Evolutionary conservation across 2,888 invertebrate genomes (phyloP).

Genomic region (Seira musarum): DNA sequence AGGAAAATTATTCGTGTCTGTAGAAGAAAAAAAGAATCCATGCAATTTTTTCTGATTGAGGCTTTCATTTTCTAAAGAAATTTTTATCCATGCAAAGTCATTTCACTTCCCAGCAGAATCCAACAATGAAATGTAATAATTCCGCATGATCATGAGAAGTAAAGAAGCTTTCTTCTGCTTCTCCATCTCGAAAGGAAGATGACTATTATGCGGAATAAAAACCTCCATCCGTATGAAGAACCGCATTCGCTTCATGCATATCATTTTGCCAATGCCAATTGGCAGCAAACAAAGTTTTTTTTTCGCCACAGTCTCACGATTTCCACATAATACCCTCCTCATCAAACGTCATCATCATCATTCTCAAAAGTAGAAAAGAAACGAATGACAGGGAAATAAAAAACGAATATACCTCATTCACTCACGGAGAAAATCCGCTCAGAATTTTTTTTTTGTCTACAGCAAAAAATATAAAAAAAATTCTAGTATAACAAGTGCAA

Average conservation of each 20-base stretch:
- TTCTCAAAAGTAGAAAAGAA: neutral
- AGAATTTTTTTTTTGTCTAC: no score
- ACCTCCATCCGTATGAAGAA: constrained; percentile 12
- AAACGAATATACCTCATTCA: no score
- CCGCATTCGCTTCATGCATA: no score
- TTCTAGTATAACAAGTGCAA: no score
- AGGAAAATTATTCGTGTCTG: no score
- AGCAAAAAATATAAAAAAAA: no score
- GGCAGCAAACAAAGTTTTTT: constrained; percentile 39
- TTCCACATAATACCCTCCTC: constrained; percentile 42
- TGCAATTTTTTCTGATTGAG: constrained; percentile 22
- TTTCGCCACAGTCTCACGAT: constrained; percentile 49
- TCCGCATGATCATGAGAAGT: no score
- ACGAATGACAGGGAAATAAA: no score
- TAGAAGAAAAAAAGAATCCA: no score
- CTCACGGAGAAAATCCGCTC: no score
- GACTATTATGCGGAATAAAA: constrained; percentile 4
- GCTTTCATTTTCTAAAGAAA: constrained; percentile 25
- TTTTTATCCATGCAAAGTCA: constrained; percentile 40
- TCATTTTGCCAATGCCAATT: constrained; percentile 37
- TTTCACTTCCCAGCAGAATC: constrained; percentile 23
- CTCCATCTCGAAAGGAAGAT: neutral
- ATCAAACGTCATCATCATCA: constrained; percentile 44
- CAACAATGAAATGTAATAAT: neutral
- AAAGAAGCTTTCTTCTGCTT: no score